A percentile compares a stretch with the other conserved stretches of the same genome.
These are phyloP conservation scores for Dicyrtomina minuta DNA, from an alignment of 2,888 invertebrate genomes.

Conservation along the genomic window DNA sequence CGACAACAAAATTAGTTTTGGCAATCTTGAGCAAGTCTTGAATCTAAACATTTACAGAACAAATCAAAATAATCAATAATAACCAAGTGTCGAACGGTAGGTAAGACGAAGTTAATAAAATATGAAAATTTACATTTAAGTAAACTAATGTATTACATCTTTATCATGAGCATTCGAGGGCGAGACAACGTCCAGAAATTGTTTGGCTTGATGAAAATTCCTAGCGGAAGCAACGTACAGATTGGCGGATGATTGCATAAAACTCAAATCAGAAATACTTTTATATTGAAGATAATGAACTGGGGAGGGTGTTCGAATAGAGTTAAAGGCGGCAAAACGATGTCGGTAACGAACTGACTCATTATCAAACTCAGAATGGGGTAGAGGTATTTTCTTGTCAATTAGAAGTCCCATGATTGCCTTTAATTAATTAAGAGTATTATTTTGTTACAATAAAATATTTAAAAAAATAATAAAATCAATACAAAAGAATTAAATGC, in stretches of 20 bases:
- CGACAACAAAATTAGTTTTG: conserved; percentile 93
- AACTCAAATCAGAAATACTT: conserved; percentile 59
- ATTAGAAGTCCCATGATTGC: conserved; percentile 86
- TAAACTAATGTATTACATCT: conserved; percentile 64
- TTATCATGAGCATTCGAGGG: conserved; percentile 66
- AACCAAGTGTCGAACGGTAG: background rate
- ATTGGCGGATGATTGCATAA: conserved; percentile 55
- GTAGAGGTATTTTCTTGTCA: conserved; percentile 79
- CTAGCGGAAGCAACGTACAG: conserved; percentile 80
- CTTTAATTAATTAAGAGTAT: conserved; percentile 58
- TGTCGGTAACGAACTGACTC: conserved; percentile 94
- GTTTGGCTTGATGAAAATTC: conserved; percentile 87
- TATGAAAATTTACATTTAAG: background rate
- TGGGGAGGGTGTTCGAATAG: conserved; percentile 82
- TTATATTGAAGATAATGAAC: conserved; percentile 86
- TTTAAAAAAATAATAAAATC: background rate
- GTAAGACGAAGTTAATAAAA: background rate
- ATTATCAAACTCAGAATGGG: conserved; percentile 85
- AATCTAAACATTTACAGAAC: conserved; percentile 63
- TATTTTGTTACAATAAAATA: background rate
- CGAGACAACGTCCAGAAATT: conserved; percentile 77
- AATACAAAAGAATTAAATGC: background rate
- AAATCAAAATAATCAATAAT: background rate
- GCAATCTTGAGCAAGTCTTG: conserved; percentile 81
- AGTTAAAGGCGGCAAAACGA: conserved; percentile 85